Evolutionary conservation across 2,888 invertebrate species (phyloP), one percentile per base, ranked within the genome.

Genomic region (Drosophila longiperda): DNA sequence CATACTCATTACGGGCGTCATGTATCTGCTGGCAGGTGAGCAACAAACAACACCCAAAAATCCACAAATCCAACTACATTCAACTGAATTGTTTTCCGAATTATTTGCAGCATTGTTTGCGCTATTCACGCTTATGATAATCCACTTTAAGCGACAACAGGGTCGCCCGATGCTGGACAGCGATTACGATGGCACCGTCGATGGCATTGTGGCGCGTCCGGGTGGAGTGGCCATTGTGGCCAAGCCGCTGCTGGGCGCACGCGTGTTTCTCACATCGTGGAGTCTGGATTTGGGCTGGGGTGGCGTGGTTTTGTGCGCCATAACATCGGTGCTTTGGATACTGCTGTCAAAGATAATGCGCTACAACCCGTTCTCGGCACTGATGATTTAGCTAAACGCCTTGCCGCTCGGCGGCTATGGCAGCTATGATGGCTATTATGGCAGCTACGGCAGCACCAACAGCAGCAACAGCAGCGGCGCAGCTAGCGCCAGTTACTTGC

Each of bases 1-100:
- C 3, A 98, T 98, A 40, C 95, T 98, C 66, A 96, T 98, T 49
- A 98, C 98, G 0, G 98, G 98, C 17, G 98, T 98, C 61, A 97
- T 98, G 96, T 98, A 98, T 93, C 94, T 98, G 66, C 93, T 98
- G 91, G 98, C 98, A 92, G 98, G 98, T 98, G 93, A 94, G 94
- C 89, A 9, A 29, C 87, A 11, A 26, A 9, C 3, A 23, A 29
- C 29, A 29, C 29, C 29, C 29, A 15, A 8, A 45, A 20, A 45
- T 17, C 15, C 20, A 23, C 9, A 49, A 38, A n/a, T 33, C 32
- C 23, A 17, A 2, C 12, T 40, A 26, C 12, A 32, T 12, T 11
- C 4, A 33, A 12, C n/a, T 32, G n/a, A 45, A 15, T 60, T 42
- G 36, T 34, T 20, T 2, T 36, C 11, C 1, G 50, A 50, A 17